phyloP scores from a whole-genome alignment of 2,113 vertebrate species.

The Cyprinodon brontotheroides region DNA sequence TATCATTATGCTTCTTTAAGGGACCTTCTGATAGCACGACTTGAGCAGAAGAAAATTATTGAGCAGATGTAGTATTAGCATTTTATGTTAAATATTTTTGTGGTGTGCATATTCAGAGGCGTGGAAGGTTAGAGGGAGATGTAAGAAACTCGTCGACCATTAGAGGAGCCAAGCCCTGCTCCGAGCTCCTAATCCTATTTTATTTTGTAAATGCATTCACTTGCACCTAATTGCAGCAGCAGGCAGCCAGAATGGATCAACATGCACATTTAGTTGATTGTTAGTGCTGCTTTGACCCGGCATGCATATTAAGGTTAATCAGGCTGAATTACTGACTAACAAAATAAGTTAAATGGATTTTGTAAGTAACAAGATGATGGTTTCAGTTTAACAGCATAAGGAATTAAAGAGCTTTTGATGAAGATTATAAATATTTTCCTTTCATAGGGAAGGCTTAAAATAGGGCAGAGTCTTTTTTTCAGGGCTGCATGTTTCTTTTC shows the following conservation, averaged over 20 bases:
- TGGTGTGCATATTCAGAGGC: conserved; percentile 32
- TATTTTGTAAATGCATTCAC: conserved; percentile 62
- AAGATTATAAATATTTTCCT: conserved; percentile 16
- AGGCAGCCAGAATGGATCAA: conserved; percentile 49
- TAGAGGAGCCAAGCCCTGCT: conserved; percentile 28
- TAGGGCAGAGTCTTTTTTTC: conserved; percentile 19
- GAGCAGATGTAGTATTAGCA: conserved; percentile 11
- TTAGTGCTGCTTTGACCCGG: conserved; percentile 46
- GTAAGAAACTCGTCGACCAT: conserved; percentile 45
- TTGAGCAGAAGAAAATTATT: conserved; percentile 20
- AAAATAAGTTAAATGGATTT: conserved; percentile 50
- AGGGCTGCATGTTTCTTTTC: conserved; percentile 3
- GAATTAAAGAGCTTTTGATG: conserved; percentile 14
- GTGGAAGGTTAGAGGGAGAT: conserved; percentile 41
- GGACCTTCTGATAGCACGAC: conserved; percentile 22
- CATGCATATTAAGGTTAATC: conserved; percentile 45
- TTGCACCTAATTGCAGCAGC: conserved; percentile 51
- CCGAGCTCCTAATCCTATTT: conserved; percentile 64
- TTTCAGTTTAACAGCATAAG: conserved; percentile 12
- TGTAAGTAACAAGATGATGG: not conserved
- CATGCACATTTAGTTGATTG: conserved; percentile 55
- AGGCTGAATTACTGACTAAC: conserved; percentile 46
- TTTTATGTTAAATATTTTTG: conserved; percentile 31
- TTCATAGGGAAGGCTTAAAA: conserved; percentile 16
- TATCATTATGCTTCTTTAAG: conserved; percentile 40